These are phyloP conservation scores for Salvelinus fontinalis DNA, from an alignment of 2,113 vertebrate genomes.

Conservation along the genomic window DNA sequence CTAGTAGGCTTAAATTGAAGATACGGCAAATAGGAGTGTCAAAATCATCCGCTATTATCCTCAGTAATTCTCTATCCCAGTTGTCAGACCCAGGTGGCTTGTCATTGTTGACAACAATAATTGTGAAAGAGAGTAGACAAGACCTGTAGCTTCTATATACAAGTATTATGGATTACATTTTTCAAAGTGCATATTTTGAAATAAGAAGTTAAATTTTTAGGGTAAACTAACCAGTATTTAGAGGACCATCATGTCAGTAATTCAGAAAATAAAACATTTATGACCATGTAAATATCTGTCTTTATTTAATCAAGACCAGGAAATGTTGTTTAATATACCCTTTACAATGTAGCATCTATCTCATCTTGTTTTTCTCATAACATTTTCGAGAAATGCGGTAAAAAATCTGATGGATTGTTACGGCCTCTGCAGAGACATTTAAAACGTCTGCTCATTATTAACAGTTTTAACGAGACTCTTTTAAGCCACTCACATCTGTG, in stretches of 20 bases:
- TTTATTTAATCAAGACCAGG: slow-evolving; percentile 82
- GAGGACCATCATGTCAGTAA: neutral
- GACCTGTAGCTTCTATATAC: no score
- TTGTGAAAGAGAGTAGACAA: no score
- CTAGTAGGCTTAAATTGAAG: no score
- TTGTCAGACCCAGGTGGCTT: no score
- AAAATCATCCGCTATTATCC: no score
- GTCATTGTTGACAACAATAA: no score
- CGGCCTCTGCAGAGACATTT: slow-evolving; percentile 77
- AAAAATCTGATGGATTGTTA: slow-evolving; percentile 74
- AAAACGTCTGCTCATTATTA: slow-evolving; percentile 74
- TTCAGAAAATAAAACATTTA: slow-evolving; percentile 33
- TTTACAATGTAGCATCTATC: slow-evolving; percentile 79
- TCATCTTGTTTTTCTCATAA: slow-evolving; percentile 63
- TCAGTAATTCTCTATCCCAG: no score
- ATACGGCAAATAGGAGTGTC: no score
- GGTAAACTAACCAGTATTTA: no score
- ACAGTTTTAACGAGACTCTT: slow-evolving; percentile 35
- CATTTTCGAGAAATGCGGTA: slow-evolving; percentile 75
- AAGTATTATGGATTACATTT: no score
- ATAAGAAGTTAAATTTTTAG: no score
- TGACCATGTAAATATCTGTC: slow-evolving; percentile 77
- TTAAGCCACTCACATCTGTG: slow-evolving; percentile 45
- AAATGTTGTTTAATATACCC: slow-evolving; percentile 79
- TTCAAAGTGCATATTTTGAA: no score